A percentile compares a stretch with the other conserved stretches of the same genome.
Evolutionary conservation across 2,888 invertebrate genomes (phyloP).

Genomic region (Cataglyphis albicans): DNA sequence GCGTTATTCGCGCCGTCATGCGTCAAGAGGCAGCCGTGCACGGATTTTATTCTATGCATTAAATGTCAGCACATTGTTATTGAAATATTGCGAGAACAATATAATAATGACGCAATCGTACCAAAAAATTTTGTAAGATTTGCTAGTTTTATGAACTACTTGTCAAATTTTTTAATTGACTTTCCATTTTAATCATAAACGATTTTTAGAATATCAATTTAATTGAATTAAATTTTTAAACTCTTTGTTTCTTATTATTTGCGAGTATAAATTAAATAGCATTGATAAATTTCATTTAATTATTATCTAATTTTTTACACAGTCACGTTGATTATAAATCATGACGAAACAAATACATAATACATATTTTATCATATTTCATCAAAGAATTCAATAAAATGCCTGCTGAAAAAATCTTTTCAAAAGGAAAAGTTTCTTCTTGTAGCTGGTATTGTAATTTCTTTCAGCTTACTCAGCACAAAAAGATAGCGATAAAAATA

Average conservation of each 20-base stretch:
- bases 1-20: slow-evolving; percentile 45
- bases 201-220: neutral
- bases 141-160: neutral
- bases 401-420: neutral
- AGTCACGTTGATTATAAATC: neutral
- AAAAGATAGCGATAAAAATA: slow-evolving; percentile 28
- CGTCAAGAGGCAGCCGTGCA: slow-evolving; percentile 15
- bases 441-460: slow-evolving; percentile 21
- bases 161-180: neutral
- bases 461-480: slow-evolving; percentile 26
- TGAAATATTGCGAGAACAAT: neutral
- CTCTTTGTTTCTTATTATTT: neutral
- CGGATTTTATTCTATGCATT: slow-evolving; percentile 38
- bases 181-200: neutral
- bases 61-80: slow-evolving; percentile 17
- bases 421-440: slow-evolving; percentile 32
- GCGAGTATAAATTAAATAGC: neutral
- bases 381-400: slow-evolving; percentile 17
- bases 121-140: neutral
- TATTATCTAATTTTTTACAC: neutral
- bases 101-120: neutral
- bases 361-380: neutral
- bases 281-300: neutral
- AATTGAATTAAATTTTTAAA: neutral
- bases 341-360: neutral